Percentiles rank a stretch among this genome's conserved stretches.
Evolutionary conservation across 2,797 vertebrate species (phyloP).

Genomic region (Poeciliopsis paucimaculata): DNA sequence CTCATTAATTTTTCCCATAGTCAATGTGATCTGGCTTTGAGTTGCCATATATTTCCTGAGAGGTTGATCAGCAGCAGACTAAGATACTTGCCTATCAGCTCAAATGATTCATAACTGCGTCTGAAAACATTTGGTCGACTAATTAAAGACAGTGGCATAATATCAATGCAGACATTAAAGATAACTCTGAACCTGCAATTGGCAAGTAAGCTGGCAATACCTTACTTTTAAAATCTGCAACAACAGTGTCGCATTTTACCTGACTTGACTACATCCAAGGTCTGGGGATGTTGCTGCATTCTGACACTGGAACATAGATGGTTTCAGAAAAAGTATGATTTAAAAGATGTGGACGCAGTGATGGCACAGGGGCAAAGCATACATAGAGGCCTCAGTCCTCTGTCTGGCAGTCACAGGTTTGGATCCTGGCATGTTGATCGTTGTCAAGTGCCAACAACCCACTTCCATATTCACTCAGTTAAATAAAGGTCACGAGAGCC

Average conservation of each 20-base stretch:
- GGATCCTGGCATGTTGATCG: no score
- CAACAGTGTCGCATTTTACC: background rate
- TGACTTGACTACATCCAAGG: background rate
- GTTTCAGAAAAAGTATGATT: background rate
- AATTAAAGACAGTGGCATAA: background rate
- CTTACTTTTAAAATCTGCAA: background rate
- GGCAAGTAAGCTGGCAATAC: background rate
- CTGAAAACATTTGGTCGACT: background rate
- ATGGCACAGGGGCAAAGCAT: no score
- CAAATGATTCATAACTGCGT: slow-evolving; percentile 9
- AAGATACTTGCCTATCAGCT: background rate
- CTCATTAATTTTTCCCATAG: slow-evolving; percentile 9
- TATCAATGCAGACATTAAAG: background rate
- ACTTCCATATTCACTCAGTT: no score
- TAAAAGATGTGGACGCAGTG: background rate
- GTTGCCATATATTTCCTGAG: background rate
- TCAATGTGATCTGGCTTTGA: slow-evolving; percentile 10
- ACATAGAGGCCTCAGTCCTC: no score
- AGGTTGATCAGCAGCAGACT: background rate
- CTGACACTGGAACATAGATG: background rate
- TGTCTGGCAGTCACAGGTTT: no score
- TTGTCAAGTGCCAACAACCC: no score
- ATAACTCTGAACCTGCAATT: background rate
- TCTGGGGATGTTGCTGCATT: background rate
- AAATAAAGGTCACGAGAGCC: no score